Conservation (phyloP, 2,888 invertebrate species). For the Nasonovia ribisnigri region DNA sequence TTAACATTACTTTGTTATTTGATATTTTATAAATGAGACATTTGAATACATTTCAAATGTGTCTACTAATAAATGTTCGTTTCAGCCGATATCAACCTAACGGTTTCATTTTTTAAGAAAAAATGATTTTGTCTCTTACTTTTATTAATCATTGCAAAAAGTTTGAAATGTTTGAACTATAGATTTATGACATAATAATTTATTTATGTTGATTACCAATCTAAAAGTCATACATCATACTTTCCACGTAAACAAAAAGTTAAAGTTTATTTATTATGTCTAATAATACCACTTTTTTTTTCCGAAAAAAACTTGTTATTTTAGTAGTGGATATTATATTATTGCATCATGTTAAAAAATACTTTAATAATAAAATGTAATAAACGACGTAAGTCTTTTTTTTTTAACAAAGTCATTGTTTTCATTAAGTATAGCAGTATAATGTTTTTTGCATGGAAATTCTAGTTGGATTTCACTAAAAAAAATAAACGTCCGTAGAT, state of each 20-base stretch:
- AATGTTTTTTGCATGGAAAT: background rate
- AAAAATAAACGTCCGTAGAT: slow-evolving; percentile 8
- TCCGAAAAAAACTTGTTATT: slow-evolving; percentile 8
- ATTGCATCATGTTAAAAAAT: background rate
- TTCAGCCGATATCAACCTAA: background rate
- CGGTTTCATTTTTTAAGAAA: background rate
- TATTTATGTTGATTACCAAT: background rate
- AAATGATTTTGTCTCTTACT: background rate
- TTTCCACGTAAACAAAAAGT: background rate
- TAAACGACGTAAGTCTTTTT: background rate
- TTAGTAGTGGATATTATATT: background rate
- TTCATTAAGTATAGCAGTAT: background rate
- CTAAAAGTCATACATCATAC: slow-evolving; percentile 3
- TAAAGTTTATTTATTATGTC: background rate
- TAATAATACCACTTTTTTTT: background rate
- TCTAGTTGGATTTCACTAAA: background rate
- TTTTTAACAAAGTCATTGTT: background rate
- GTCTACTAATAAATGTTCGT: background rate
- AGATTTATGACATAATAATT: background rate
- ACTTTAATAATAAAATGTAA: background rate
- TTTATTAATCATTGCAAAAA: background rate
- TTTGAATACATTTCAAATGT: background rate
- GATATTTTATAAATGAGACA: background rate
- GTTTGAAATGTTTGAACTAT: background rate
- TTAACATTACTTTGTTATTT: background rate